Conservation (phyloP, 1,140 invertebrate species). For the Atta cephalotes region DNA sequence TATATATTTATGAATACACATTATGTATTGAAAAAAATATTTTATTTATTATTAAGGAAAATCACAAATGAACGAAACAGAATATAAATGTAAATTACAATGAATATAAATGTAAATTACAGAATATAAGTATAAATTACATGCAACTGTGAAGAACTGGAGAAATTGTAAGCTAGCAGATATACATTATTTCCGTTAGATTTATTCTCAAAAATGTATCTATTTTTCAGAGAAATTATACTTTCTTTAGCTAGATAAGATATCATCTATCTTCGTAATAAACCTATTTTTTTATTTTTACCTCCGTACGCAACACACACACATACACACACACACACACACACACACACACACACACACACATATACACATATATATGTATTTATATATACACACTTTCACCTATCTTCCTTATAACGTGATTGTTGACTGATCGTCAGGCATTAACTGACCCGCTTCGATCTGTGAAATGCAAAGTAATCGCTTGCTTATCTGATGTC, state of each 20-base stretch:
- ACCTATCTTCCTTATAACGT: background rate
- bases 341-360: background rate
- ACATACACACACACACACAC: background rate
- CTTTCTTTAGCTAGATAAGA: background rate
- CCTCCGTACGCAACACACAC: background rate
- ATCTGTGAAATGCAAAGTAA: conserved; percentile 53
- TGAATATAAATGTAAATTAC: background rate
- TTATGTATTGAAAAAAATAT: background rate
- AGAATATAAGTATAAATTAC: background rate
- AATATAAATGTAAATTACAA: background rate
- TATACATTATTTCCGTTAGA: background rate
- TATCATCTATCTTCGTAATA: background rate
- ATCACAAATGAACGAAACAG: too few relatives aligned
- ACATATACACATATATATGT: background rate
- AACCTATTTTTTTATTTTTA: conserved; percentile 4
- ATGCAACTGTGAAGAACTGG: background rate
- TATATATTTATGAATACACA: background rate
- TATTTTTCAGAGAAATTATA: background rate
- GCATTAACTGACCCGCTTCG: conserved; percentile 45
- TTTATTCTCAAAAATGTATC: conserved; percentile 1
- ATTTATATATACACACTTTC: too few relatives aligned
- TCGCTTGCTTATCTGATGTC: conserved; percentile 35
- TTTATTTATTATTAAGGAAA: background rate
- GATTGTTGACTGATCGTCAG: conserved; percentile 32
- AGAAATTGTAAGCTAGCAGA: background rate